Evolutionary conservation across 2,888 invertebrate genomes (phyloP).

Genomic region (Atethmia centrago): DNA sequence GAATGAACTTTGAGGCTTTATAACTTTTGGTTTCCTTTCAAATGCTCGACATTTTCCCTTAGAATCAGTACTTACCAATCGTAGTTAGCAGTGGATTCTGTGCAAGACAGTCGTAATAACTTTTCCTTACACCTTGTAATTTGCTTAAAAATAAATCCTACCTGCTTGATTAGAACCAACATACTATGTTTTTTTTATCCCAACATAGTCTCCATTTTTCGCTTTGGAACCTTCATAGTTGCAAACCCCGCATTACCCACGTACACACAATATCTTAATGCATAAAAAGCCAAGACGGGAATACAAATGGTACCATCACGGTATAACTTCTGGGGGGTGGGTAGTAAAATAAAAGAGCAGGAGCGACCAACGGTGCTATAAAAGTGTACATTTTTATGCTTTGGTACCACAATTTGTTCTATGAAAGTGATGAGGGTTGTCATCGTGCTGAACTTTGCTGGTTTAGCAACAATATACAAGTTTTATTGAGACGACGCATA

Average conservation of each 20-base stretch:
- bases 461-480: conserved; percentile 5
- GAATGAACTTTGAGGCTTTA: too few species aligned
- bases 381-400: conserved; percentile 52
- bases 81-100: too few species aligned
- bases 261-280: conserved; percentile 62
- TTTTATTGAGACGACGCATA: not conserved
- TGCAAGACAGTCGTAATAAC: too few species aligned
- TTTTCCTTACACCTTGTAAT: too few species aligned
- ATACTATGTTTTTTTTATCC: conserved; percentile 9
- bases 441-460: conserved; percentile 9
- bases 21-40: too few species aligned
- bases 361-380: conserved; percentile 38
- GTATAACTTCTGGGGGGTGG: conserved; percentile 43
- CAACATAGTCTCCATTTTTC: too few species aligned
- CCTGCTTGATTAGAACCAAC: not conserved
- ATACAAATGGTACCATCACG: conserved; percentile 60
- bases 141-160: too few species aligned
- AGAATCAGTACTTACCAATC: too few species aligned
- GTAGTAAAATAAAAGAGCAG: conserved; percentile 47
- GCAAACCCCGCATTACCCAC: conserved; percentile 33
- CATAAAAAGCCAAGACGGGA: conserved; percentile 58
- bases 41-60: too few species aligned
- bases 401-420: conserved; percentile 37
- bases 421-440: conserved; percentile 15
- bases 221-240: conserved; percentile 14